phyloP scores from a whole-genome alignment of 2,113 vertebrate genomes.

The Bagarius yarrelli region DNA sequence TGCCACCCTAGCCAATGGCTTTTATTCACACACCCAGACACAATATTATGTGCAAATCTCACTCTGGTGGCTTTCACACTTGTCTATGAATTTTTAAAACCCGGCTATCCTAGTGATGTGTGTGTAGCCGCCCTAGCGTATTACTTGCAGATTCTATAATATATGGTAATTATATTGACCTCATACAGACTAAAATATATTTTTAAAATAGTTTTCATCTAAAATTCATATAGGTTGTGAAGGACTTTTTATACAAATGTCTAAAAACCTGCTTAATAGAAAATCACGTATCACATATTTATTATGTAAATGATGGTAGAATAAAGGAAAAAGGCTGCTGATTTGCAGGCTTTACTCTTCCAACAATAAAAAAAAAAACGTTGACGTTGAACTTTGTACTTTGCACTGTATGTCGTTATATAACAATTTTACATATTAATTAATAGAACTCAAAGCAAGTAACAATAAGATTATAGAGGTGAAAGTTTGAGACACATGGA shows the following conservation, averaged over 20 bases:
- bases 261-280: not conserved
- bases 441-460: not conserved
- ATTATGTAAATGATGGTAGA: not conserved
- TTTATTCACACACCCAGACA: conserved; percentile 34
- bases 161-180: not conserved
- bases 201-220: not conserved
- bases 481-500: not conserved
- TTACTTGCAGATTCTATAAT: not conserved
- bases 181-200: not conserved
- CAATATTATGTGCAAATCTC: conserved; percentile 25
- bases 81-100: not conserved
- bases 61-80: conserved; percentile 5
- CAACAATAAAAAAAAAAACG: not conserved
- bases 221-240: not conserved
- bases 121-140: not conserved
- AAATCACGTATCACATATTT: not conserved
- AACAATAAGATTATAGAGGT: not conserved
- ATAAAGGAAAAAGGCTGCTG: not conserved
- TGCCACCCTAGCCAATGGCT: conserved; percentile 28
- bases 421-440: not conserved
- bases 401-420: no score
- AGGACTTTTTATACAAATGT: not conserved
- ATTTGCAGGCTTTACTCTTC: not conserved
- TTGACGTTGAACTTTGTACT: not conserved
- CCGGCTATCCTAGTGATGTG: not conserved